Conservation (phyloP, 2,888 invertebrate genomes). For the Orchestes rusci region DNA sequence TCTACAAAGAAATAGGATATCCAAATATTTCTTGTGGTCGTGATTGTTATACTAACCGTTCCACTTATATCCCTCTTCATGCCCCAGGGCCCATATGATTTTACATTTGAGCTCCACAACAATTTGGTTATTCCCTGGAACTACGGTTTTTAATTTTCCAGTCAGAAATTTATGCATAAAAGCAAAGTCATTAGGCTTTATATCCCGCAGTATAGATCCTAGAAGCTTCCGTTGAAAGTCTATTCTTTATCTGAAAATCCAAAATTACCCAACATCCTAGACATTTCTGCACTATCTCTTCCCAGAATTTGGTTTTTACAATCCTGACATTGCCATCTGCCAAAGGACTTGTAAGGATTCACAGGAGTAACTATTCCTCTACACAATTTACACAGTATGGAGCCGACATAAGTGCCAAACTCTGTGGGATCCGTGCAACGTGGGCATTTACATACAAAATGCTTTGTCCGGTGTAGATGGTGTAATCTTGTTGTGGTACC, state of each 20-base stretch:
- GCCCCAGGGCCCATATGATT: conserved; percentile 55
- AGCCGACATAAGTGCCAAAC: conserved; percentile 46
- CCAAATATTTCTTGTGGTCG: background rate
- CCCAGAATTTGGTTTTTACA: conserved; percentile 39
- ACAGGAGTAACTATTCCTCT: conserved; percentile 51
- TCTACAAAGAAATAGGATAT: conserved; percentile 10
- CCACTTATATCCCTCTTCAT: conserved; percentile 50
- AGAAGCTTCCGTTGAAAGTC: conserved; percentile 5
- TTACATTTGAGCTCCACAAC: conserved; percentile 56
- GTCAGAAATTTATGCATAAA: conserved; percentile 52
- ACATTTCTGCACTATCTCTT: conserved; percentile 37
- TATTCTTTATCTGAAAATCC: too few relatives aligned
- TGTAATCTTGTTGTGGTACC: conserved; percentile 56
- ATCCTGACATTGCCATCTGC: conserved; percentile 54
- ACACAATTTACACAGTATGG: conserved; percentile 40
- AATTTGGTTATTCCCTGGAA: conserved; percentile 56
- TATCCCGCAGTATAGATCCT: conserved; percentile 48
- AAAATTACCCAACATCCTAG: conserved; percentile 17
- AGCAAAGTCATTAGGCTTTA: conserved; percentile 48
- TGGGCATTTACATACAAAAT: conserved; percentile 58
- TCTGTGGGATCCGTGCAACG: conserved; percentile 59
- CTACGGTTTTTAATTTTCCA: conserved; percentile 47
- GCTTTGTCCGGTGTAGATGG: conserved; percentile 58
- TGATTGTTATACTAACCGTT: conserved; percentile 44
- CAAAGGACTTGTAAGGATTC: conserved; percentile 47